phyloP scores from a whole-genome alignment of 2,113 vertebrate genomes.

The Nothocercus nigrocapillus region DNA sequence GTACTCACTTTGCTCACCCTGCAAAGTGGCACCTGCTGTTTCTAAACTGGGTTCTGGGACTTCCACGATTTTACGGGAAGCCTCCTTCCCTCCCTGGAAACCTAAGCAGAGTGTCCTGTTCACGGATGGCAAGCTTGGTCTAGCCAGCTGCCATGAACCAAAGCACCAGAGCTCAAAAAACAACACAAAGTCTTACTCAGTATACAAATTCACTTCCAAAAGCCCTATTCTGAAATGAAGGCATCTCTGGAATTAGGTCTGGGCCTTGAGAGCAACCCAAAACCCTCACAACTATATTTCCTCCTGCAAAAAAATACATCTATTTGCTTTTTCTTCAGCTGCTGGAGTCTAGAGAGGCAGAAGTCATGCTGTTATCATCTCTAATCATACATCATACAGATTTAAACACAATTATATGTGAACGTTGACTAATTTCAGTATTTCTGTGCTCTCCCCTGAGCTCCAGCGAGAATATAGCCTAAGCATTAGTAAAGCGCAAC shows the following conservation, averaged over 20 bases:
- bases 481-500: neutral
- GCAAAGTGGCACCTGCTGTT: neutral
- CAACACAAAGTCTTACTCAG: neutral
- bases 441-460: neutral
- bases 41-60: neutral
- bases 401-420: neutral
- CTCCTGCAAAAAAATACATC: neutral
- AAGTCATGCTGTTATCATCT: neutral
- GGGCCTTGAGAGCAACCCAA: neutral
- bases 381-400: neutral
- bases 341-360: neutral
- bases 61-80: neutral
- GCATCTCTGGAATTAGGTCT: neutral
- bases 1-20: neutral
- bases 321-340: neutral
- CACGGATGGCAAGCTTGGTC: neutral
- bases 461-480: neutral
- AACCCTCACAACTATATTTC: neutral
- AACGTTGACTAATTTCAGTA: neutral
- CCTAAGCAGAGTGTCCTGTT: too few relatives aligned
- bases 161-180: neutral
- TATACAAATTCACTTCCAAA: neutral
- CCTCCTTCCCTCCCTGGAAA: neutral
- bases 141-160: neutral
- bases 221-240: neutral